Conservation (phyloP, 2,797 vertebrate genomes). For the Catamblyrhynchus diadema region DNA sequence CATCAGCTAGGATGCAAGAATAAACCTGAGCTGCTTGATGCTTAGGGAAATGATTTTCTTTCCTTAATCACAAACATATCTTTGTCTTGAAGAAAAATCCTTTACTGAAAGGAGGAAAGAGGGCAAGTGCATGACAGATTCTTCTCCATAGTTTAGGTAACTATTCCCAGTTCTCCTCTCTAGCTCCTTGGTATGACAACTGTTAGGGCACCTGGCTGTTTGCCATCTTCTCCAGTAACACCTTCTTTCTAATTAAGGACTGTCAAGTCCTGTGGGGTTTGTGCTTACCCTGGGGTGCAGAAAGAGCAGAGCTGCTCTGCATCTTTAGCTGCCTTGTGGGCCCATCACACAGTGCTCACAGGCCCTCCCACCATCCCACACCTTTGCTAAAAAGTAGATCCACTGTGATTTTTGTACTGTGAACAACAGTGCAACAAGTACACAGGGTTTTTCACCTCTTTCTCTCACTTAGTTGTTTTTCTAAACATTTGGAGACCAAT, state of each 20-base stretch:
- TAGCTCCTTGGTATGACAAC: neutral
- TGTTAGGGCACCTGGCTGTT: neutral
- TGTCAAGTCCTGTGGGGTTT: neutral
- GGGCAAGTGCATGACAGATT: neutral
- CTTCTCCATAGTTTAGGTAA: neutral
- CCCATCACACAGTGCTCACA: accelerated
- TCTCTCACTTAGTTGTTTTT: neutral
- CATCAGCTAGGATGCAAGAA: neutral
- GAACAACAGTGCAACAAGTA: neutral
- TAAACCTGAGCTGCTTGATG: neutral
- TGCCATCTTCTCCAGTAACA: neutral
- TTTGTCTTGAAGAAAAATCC: neutral
- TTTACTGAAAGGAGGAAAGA: neutral
- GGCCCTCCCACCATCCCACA: neutral
- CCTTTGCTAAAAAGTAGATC: neutral
- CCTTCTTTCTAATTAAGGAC: neutral
- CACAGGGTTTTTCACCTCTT: neutral
- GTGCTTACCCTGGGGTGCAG: neutral
- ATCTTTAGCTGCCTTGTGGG: neutral
- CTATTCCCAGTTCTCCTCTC: neutral
- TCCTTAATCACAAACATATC: neutral
- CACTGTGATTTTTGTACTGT: neutral
- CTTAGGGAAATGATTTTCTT: neutral
- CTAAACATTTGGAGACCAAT: neutral
- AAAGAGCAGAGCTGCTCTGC: neutral